Conservation (phyloP, 2,113 vertebrate genomes). For the Pseudonaja textilis region DNA sequence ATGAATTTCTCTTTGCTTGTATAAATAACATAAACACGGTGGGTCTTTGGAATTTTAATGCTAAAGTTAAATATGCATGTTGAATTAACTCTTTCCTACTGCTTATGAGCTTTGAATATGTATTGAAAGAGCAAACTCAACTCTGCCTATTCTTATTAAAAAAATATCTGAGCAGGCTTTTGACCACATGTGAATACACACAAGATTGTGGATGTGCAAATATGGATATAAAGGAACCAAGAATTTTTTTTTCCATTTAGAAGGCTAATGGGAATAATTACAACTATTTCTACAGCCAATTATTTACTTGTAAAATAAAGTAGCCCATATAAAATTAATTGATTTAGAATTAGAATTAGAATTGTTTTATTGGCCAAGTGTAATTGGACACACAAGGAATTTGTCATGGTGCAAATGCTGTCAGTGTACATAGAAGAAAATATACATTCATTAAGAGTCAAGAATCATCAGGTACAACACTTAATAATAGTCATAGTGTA, state of each 20-base stretch:
- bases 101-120: background rate
- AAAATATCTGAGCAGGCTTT: background rate
- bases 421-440: too few relatives aligned
- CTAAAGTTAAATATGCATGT: background rate
- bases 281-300: background rate
- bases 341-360: background rate
- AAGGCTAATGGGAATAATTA: background rate
- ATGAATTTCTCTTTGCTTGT: background rate
- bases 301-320: background rate
- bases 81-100: background rate
- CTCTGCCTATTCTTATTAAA: background rate
- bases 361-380: too few relatives aligned
- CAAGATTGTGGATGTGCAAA: background rate
- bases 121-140: background rate
- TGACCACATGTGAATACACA: background rate
- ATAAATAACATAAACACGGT: background rate
- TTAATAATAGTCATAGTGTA: too few relatives aligned
- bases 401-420: too few relatives aligned
- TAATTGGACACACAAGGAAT: too few relatives aligned
- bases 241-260: background rate
- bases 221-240: background rate
- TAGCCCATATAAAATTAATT: background rate
- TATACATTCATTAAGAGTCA: too few relatives aligned
- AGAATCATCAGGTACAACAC: too few relatives aligned
- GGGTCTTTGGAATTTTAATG: background rate